These are phyloP conservation scores for Ctenopoma multispine DNA, from an alignment of 2,797 vertebrate species.

Conservation along the genomic window DNA sequence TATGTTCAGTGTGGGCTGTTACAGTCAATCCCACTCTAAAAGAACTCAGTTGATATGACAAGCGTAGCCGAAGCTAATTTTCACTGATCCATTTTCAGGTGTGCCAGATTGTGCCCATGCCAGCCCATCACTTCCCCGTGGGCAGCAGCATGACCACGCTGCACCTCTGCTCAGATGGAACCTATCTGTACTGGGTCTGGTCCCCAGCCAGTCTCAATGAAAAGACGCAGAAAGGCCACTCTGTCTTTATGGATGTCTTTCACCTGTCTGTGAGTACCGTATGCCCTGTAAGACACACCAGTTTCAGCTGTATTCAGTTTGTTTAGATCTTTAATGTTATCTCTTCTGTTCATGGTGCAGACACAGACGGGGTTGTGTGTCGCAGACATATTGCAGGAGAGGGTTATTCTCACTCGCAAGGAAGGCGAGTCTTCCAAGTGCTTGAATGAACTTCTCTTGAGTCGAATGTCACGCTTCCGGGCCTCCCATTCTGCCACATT, in stretches of 20 bases:
- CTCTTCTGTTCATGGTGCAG: slow-evolving; percentile 70
- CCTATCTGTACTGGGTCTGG: slow-evolving; percentile 99
- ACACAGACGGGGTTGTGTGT: slow-evolving; percentile 90
- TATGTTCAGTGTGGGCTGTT: neutral
- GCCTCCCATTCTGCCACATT: slow-evolving; percentile 96
- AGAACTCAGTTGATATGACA: slow-evolving; percentile 3
- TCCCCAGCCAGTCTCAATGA: slow-evolving; percentile 98
- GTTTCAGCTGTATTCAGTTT: neutral
- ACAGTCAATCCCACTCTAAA: neutral
- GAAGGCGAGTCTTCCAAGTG: slow-evolving; percentile 99
- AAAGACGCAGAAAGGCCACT: slow-evolving; percentile 98
- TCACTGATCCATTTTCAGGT: slow-evolving; percentile 82
- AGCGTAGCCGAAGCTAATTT: neutral
- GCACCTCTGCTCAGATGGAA: slow-evolving; percentile 97
- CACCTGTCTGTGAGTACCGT: slow-evolving; percentile 88
- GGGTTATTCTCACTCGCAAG: slow-evolving; percentile 95
- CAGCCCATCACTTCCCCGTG: slow-evolving; percentile 93
- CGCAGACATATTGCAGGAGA: slow-evolving; percentile 91
- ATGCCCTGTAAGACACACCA: neutral
- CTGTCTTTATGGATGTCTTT: slow-evolving; percentile 99
- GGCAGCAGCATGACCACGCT: slow-evolving; percentile 97
- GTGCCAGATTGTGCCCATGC: slow-evolving; percentile 94
- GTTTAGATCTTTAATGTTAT: slow-evolving; percentile 7
- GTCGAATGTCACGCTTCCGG: slow-evolving; percentile 95
- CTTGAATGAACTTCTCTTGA: slow-evolving; percentile 98